phyloP scores from a whole-genome alignment of 2,113 vertebrate species.

The Python bivittatus region DNA sequence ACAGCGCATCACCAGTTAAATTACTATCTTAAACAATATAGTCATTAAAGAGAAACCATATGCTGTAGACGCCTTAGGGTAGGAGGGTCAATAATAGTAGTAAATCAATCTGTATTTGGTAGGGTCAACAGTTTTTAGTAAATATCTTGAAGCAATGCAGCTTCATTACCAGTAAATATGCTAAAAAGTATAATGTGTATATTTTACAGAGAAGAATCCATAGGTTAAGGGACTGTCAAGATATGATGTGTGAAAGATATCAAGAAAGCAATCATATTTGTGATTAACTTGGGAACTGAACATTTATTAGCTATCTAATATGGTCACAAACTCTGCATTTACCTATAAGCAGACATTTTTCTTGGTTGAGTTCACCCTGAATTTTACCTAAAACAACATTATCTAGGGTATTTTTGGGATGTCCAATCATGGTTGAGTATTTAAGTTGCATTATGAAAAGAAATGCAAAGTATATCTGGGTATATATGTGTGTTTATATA shows the following conservation, averaged over 20 bases:
- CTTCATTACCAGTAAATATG: neutral
- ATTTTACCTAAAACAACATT: neutral
- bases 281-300: neutral
- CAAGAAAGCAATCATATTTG: neutral
- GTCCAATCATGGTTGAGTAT: neutral
- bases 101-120: neutral
- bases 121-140: neutral
- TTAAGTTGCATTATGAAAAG: neutral
- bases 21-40: neutral
- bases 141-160: neutral
- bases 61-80: neutral
- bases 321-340: neutral
- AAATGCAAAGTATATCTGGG: neutral
- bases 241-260: neutral
- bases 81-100: neutral
- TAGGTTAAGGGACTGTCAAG: neutral
- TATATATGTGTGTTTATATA: neutral
- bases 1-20: neutral
- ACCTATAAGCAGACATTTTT: neutral
- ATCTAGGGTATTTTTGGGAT: neutral
- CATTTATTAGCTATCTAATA: neutral
- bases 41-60: neutral
- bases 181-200: neutral
- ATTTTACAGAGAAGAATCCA: neutral
- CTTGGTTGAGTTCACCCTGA: neutral